Percentiles rank a stretch among this genome's conserved stretches.
Conservation (phyloP, 2,888 invertebrate genomes). For the Linyphia triangularis region DNA sequence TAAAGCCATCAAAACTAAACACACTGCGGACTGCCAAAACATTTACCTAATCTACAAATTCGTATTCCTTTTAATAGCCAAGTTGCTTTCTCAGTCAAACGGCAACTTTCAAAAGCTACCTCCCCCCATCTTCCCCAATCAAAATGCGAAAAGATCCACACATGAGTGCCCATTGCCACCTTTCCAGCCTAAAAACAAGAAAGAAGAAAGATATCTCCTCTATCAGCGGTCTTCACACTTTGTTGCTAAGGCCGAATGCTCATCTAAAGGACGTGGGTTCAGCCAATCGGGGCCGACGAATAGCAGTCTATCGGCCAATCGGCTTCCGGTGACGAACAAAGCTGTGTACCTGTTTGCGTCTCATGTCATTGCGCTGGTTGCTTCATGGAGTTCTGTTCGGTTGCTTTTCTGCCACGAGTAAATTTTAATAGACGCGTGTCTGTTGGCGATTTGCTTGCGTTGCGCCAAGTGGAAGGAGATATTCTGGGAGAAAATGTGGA, state of each 20-base stretch:
- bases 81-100: too few species aligned
- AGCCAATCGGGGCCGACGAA: conserved; percentile 41
- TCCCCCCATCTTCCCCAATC: too few species aligned
- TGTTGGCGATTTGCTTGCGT: conserved; percentile 8
- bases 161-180: too few species aligned
- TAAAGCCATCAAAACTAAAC: too few species aligned
- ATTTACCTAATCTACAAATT: too few species aligned
- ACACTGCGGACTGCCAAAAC: too few species aligned
- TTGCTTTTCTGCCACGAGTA: not conserved
- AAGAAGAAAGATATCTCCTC: conserved; percentile 1
- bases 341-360: conserved; percentile 72
- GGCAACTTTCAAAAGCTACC: too few species aligned
- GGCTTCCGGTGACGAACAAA: conserved; percentile 60
- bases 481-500: too few species aligned
- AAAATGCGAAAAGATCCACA: too few species aligned
- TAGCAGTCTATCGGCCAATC: conserved; percentile 43
- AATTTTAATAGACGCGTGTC: conserved; percentile 5
- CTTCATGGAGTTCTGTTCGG: conserved; percentile 15
- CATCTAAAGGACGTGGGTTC: conserved; percentile 38
- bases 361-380: conserved; percentile 63
- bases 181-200: not conserved
- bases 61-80: too few species aligned
- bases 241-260: conserved; percentile 71
- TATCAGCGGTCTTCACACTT: conserved; percentile 61
- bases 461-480: not conserved